Base-by-base conservation (phyloP, 2,113 vertebrate species). In the Bombycilla garrulus region DNA sequence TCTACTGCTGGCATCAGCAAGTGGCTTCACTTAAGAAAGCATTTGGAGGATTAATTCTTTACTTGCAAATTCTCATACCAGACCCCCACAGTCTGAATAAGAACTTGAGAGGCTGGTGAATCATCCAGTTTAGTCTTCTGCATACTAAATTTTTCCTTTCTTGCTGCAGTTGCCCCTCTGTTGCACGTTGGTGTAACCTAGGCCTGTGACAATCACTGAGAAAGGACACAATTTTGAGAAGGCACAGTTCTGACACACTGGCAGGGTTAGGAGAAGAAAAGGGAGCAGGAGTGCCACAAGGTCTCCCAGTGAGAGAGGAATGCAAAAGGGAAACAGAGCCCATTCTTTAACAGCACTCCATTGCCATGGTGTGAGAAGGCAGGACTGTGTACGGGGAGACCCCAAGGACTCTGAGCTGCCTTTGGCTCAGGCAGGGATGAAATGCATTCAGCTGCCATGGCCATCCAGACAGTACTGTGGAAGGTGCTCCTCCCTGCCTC, bases 321-420 rank as follows among this genome's bases (percentile, higher is more conserved):
- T 38, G 19, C 9, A 80, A 72, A 62, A 65, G n/a, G 31, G 44
- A 92, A 93, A 12, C 1, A 15, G 51, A 79, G 8, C 7, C 54
- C 35, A 26, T 47, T 90, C 57, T 62, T 90, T 35, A 84, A 17
- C 33, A 87, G 21, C 18, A 20, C 61, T 94, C 72, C 48, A 38
- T 51, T 57, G 69, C 51, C 26, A 6, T 9, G 22, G 16, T 48
- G 56, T 24, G 21, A 80, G 47, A 74, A 80, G 54, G 48, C 14
- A 79, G 61, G 61, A 51, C 2, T 40, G 35, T 56, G 20, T n/a
- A 19, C 0, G 0, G 19, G 40, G 51, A 70, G 35, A 83, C 20
- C 18, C 31, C 18, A 20, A 45, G 51, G 38, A 25, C 80, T 25
- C n/a, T 6, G 17, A 84, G 57, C 36, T 72, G 38, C 60, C 33